Evolutionary conservation across 2,113 vertebrate genomes (phyloP), one percentile per base, ranked within the genome.

Genomic region (Dasyurus viverrinus): DNA sequence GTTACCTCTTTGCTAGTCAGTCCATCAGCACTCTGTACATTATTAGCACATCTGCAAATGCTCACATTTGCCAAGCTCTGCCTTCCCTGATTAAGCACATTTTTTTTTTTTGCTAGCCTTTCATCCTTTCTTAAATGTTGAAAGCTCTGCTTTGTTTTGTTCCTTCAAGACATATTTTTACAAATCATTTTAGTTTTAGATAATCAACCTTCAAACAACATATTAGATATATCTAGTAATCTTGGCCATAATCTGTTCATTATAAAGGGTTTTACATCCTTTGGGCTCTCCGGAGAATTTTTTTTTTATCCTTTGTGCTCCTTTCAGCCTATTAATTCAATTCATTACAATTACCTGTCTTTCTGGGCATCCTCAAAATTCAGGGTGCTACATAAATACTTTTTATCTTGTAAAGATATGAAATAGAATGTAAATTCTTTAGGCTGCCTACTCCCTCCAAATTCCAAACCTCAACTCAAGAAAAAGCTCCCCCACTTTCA

Each of bases 401-500:
- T 60, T 91, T 53, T 27, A 36, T 8, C 92, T 89, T 89, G 36
- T 36, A 60, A 30, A 60, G 1, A 1, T 92, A 14, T 48, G 19
- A 93, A 97, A 89, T 90, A 76, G 27, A 12, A 92, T 26, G 68
- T 48, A 89, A 92, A 93, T 89, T 90, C 54, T 76, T 91, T 50
- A 90, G 46, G 47, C 48, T 90, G 46, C 89, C 52, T 36, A 7
- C 68, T 2, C 36, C 7, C n/a, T 84, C 68, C n/a, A 23, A 84
- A 42, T 14, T 9, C 7, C n/a, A 42, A 42, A 84, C n/a, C n/a
- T 19, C 27, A 89, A 53, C 50, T 92, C 92, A 48, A 95, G 94
- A 91, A 96, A 96, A 93, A 94, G n/a, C 94, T 91, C 93, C 93
- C 93, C 92, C 55, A 27, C 53, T 94, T 95, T 94, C 90, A 95